Percentiles rank a stretch among this genome's conserved stretches.
These are phyloP conservation scores for Caenorhabditis angaria DNA, from an alignment of 2,888 invertebrate species.

Conservation along the genomic window DNA sequence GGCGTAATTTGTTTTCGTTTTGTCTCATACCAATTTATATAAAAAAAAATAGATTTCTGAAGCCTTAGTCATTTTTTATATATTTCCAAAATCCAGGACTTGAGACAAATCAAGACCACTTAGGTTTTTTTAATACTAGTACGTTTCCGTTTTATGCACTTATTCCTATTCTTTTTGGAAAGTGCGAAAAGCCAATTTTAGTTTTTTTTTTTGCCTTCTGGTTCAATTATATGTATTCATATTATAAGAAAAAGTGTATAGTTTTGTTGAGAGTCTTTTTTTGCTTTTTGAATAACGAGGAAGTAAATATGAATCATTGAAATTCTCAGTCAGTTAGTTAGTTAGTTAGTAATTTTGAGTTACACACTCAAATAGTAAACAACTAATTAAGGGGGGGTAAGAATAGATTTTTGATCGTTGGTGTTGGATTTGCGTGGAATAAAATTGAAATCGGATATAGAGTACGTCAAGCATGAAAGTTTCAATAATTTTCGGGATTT, in stretches of 20 bases:
- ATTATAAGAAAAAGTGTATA: background rate
- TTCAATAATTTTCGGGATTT: background rate
- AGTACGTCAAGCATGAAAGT: background rate
- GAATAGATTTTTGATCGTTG: too few species aligned
- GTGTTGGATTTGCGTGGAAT: too few species aligned
- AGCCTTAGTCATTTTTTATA: too few species aligned
- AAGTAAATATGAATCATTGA: background rate
- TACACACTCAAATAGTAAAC: too few species aligned
- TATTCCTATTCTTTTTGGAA: background rate
- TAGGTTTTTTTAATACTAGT: background rate
- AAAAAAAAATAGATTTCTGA: too few species aligned
- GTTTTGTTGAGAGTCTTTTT: background rate
- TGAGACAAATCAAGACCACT: background rate
- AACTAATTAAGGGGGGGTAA: too few species aligned
- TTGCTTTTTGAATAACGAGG: background rate
- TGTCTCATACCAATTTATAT: too few species aligned
- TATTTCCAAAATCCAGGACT: too few species aligned
- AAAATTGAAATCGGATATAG: background rate
- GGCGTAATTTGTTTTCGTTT: too few species aligned
- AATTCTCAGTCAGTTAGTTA: background rate
- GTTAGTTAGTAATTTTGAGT: too few species aligned
- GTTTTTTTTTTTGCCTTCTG: background rate
- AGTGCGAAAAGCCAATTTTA: background rate
- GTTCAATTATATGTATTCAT: background rate
- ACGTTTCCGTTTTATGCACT: conserved; percentile 1